Evolutionary conservation across 92 coral and sea anemone species (phyloP), one percentile per base, ranked within the genome.

Genomic region (Epizoanthus rinbou): DNA sequence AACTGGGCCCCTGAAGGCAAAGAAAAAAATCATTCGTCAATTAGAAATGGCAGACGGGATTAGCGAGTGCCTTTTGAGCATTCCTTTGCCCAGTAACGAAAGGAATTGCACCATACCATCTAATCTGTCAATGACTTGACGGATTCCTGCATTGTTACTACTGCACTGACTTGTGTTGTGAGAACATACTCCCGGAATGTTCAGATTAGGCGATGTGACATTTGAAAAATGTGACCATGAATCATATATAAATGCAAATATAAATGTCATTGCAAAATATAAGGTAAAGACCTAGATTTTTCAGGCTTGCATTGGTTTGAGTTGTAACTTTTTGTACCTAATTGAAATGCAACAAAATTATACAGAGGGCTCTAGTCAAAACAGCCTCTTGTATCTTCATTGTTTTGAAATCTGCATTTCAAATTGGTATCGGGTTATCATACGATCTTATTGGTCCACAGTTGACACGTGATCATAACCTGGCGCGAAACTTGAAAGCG

Each of bases 401-500:
- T 47, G 69, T 18, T 5, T n/a, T 19, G 64, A 4, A 57, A 59
- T 76, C 59, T 76, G 69, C 56, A 78, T 15, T 41, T 62, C 24
- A 41, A 1, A 39, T 67, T 19, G 18, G 45, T 5, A 8, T 67
- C 50, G 13, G 43, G 21, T 7, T 31, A 21, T 28, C 35, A 24
- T 21, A 57, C 60, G 13, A 81, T 50, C 25, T 47, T 35, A 80
- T 63, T 72, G 74, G 85, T 80, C 60, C 3, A 39, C 70, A 71
- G 56, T 17, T 78, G 83, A 60, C 98, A 95, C 94, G 98, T 95
- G 98, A 94, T 79, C 79, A 9, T 8, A 3, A 59, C 45, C 83
- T 86, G 98, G 99, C 99, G 99, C 98, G 99, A 96, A 94, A 94
- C 91, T 96, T 96, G 97, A 96, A 95, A 90, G 95, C 98, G 93